These are phyloP conservation scores for Hoplodrina blanda DNA, from an alignment of 2,888 invertebrate genomes.

Conservation along the genomic window DNA sequence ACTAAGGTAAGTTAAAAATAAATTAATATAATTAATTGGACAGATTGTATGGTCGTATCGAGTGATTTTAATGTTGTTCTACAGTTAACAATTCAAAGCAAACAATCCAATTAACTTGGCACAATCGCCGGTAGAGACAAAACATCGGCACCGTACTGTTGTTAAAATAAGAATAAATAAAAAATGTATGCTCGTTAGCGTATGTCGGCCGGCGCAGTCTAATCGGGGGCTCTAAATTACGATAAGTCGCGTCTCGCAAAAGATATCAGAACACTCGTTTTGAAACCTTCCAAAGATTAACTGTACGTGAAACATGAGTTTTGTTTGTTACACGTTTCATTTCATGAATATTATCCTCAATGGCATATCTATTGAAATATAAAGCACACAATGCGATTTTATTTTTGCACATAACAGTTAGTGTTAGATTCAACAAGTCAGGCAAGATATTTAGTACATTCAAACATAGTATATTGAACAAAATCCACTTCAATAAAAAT, in stretches of 20 bases:
- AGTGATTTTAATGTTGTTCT: constrained; percentile 68
- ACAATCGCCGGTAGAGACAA: constrained; percentile 85
- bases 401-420: not conserved
- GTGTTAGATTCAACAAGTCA: not conserved
- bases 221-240: constrained; percentile 89
- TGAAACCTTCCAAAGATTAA: constrained; percentile 84
- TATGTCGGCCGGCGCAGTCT: constrained; percentile 85
- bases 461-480: constrained; percentile 26
- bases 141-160: constrained; percentile 85
- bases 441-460: not conserved
- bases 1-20: constrained; percentile 93
- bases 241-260: constrained; percentile 86
- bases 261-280: constrained; percentile 87
- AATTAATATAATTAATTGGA: constrained; percentile 65
- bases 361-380: constrained; percentile 18
- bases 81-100: constrained; percentile 73
- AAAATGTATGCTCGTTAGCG: constrained; percentile 89
- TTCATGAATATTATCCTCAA: constrained; percentile 66
- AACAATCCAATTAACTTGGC: constrained; percentile 86
- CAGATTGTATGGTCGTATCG: constrained; percentile 66
- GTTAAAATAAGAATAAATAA: constrained; percentile 85
- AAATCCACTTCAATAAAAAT: constrained; percentile 51
- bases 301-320: constrained; percentile 79
- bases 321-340: constrained; percentile 77
- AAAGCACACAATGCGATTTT: constrained; percentile 1